These are phyloP conservation scores for Gobius niger DNA, from an alignment of 2,113 vertebrate genomes.

Conservation along the genomic window DNA sequence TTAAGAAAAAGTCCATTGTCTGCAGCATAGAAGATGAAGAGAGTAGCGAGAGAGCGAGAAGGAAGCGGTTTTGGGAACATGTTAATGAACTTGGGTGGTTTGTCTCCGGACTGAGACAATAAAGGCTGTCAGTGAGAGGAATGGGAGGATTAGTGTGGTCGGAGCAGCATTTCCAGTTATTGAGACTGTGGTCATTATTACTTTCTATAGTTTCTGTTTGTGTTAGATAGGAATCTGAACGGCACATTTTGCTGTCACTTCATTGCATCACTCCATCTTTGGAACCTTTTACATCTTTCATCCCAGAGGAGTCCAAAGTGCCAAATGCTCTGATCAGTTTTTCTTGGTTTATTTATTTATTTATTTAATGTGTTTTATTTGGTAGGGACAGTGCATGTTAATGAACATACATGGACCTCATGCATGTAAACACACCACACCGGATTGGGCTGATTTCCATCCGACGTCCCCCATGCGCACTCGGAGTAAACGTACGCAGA, in stretches of 20 bases:
- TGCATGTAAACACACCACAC: too few species aligned
- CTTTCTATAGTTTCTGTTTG: not conserved
- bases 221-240: not conserved
- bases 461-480: too few species aligned
- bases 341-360: too few species aligned
- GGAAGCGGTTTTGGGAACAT: conserved; percentile 35
- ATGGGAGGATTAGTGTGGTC: conserved; percentile 48
- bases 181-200: not conserved
- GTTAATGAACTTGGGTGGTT: conserved; percentile 61
- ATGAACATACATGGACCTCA: too few species aligned
- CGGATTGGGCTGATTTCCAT: too few species aligned
- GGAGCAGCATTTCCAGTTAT: not conserved
- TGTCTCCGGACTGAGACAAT: conserved; percentile 43
- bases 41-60: not conserved
- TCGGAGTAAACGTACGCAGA: too few species aligned
- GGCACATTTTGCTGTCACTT: not conserved
- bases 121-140: conserved; percentile 53
- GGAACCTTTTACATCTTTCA: too few species aligned
- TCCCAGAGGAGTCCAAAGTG: too few species aligned
- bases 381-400: too few species aligned
- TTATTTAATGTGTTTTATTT: too few species aligned
- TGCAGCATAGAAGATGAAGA: conserved; percentile 9
- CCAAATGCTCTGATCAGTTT: too few species aligned
- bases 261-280: not conserved
- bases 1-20: conserved; percentile 34